Evolutionary conservation across 2,888 invertebrate species (phyloP), one percentile per base, ranked within the genome.

Genomic region (Mactromeris polynyma): DNA sequence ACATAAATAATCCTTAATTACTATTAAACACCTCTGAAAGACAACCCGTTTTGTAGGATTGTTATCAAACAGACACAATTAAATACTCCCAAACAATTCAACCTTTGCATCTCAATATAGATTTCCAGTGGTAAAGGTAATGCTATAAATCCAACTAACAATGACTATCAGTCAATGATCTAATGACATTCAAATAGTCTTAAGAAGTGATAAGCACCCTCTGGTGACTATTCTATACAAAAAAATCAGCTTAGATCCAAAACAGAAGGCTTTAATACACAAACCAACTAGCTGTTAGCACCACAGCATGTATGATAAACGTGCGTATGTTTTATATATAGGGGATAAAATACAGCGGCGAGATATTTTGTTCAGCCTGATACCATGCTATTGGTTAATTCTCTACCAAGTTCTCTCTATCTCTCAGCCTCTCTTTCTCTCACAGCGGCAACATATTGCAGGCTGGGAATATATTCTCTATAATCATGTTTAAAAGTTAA

Each of bases 11-110:
- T 84, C 54, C 54, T 73, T 36, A 78, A 84, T 84, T 77, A 78
- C 84, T 84, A 84, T 84, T 84, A 84, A 83, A 83, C 69, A 83
- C 83, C 46, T 79, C 40, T 79, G 73, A 73, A 73, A 73, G 73
- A 73, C 33, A 36, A 73, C 31, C 33, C 19, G 2, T 73, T 36
- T 73, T 36, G 31, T 73, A 17, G 19, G 73, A 73, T 73, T 11
- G 36, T 73, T 73, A 73, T 73, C 73, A 19, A 14, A 33, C 73
- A 33, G 33, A 7, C 19, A 73, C 73, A 73, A 73, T 73, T 73
- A 73, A 73, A 73, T 73, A 73, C 73, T 73, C 36, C 73, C 26
- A 73, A 73, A 73, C 73, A 73, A 73, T 73, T 73, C 73, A 33
- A 11, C 33, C 73, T 26, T 73, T 33, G 73, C 73, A 73, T 73